Evolutionary conservation across 37 sponge, comb jelly and placozoan species (phyloP).

Genomic region (Ephydatia muelleri): DNA sequence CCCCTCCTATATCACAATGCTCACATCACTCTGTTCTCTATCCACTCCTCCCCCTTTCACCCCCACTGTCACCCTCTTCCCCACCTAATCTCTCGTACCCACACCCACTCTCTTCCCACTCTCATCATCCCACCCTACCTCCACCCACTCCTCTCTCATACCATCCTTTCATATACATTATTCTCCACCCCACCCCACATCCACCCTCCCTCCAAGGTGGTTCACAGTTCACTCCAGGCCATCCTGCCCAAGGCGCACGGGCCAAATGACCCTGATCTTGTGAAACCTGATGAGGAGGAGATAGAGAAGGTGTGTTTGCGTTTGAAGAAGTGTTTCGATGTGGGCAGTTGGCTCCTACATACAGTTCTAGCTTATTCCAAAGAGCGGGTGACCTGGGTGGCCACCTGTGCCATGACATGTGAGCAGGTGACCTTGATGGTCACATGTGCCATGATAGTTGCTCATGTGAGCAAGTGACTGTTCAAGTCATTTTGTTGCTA

Average conservation of each 20-base stretch:
- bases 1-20: too few relatives aligned
- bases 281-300: slow-evolving; percentile 94
- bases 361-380: too few relatives aligned
- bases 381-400: too few relatives aligned
- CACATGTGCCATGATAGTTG: too few relatives aligned
- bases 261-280: slow-evolving; percentile 72
- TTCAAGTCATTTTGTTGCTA: too few relatives aligned
- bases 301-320: slow-evolving; percentile 71
- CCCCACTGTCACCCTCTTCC: background rate
- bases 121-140: background rate
- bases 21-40: too few relatives aligned
- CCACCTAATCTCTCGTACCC: too few relatives aligned
- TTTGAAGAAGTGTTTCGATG: background rate
- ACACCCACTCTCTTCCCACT: too few relatives aligned
- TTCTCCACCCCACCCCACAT: background rate
- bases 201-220: slow-evolving; percentile 51
- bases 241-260: slow-evolving; percentile 58
- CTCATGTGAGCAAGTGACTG: too few relatives aligned
- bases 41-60: background rate
- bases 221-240: slow-evolving; percentile 73
- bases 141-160: background rate
- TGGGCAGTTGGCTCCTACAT: background rate
- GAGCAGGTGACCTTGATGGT: too few relatives aligned
- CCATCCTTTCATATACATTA: background rate
- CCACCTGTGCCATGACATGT: too few relatives aligned